Base-by-base conservation (phyloP, 2,797 vertebrate species). In the Cyclopterus lumpus region DNA sequence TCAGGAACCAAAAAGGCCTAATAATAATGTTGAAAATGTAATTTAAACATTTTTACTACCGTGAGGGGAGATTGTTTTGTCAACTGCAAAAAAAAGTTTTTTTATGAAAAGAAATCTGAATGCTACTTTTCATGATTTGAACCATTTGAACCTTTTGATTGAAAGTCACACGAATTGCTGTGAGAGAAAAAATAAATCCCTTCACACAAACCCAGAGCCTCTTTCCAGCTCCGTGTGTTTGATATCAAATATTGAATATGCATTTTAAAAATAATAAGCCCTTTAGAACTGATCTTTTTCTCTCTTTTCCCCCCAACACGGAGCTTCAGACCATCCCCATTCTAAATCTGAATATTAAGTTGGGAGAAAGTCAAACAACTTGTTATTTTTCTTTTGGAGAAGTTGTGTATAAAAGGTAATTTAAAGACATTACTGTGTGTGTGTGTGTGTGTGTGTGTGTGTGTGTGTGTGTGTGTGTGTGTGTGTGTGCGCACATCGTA, bases 341-440 rank as follows among this genome's bases (percentile, higher is more conserved):
- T 46, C 57, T 59, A 75, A 80, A 72, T 68, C 66, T 32, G 66
- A 80, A 80, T 64, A 80, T 71, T 78, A 77, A 75, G 65, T 79
- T 71, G 73, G 38, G 22, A 34, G 18, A 71, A 73, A 81, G 55
- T 55, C 57, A 62, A 88, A 67, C 32, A 71, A 58, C n/a, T 73
- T 8, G 24, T 64, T 82, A 54, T 75, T 77, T 79, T 62, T 46
- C 16, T 32, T 71, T 4, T 0, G 11, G 63, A 22, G 67, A 4
- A 64, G 1, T 32, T 70, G 57, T 71, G 46, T 58, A 65, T 75
- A 30, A 82, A 82, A 83, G 84, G 80, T 86, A 77, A 86, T 80
- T 78, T 83, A 40, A 65, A 75, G 46, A 58, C 24, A 30, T 28
- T 28, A 28, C 26, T 28, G 26, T 28, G 26, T 28, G 26, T 28